These are phyloP conservation scores for Anhinga rufa DNA, from an alignment of 2,113 vertebrate species.

Conservation along the genomic window DNA sequence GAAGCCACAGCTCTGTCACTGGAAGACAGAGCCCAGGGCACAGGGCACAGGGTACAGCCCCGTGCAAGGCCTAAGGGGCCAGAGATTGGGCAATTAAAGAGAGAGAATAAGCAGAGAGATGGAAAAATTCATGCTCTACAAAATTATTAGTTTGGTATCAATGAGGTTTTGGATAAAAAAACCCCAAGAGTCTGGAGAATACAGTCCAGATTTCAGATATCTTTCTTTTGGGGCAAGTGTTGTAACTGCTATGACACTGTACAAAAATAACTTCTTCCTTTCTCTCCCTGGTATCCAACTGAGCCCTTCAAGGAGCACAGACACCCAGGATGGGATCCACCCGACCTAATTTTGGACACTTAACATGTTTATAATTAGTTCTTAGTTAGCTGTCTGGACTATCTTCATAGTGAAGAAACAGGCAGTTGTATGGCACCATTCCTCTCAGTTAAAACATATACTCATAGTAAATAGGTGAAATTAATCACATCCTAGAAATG, in stretches of 20 bases:
- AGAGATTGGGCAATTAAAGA: background rate
- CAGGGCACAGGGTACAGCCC: background rate
- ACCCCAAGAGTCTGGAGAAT: background rate
- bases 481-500: background rate
- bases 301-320: background rate
- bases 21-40: background rate
- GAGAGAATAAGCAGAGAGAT: background rate
- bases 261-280: background rate
- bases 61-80: accelerated
- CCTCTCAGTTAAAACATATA: background rate
- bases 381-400: background rate
- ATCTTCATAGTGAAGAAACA: background rate
- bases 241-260: background rate
- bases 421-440: background rate
- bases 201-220: background rate
- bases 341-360: background rate
- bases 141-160: background rate
- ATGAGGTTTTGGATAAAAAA: background rate
- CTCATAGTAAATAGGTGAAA: background rate
- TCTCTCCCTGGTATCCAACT: background rate
- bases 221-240: background rate
- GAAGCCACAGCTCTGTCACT: background rate
- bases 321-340: background rate
- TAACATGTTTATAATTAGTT: background rate
- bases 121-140: background rate